Evolutionary conservation across 2,888 invertebrate species (phyloP), one percentile per base, ranked within the genome.

Genomic region (Agrochola circellaris): DNA sequence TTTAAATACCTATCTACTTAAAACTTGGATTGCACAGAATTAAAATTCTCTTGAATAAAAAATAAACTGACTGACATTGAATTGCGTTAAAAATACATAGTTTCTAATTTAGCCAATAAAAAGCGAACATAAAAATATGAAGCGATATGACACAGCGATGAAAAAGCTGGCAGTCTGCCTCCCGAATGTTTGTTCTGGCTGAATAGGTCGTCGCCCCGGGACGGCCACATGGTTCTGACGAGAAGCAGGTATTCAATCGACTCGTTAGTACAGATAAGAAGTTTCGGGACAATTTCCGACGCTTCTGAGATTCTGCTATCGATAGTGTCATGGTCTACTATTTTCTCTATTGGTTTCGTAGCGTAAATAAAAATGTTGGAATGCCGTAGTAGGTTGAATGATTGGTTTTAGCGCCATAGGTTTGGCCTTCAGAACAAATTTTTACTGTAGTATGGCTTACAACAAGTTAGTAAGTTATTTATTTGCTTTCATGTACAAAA

Each of bases 171-270:
- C 60, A 34, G 66, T 67, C 51, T 45, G 51, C 65, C 51, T 67
- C 77, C 45, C 78, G 79, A 75, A 89, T 92, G 91, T 93, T 93
- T 92, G 90, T 88, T 91, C 87, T 88, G 90, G 77, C 81, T 92
- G 91, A 91, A 89, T 91, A 87, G 91, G 92, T 92, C 92, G 89
- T 90, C 90, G 92, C 90, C 91, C 90, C 86, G 73, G 65, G 65
- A 66, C 88, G 86, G 69, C 79, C 87, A 81, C 83, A 82, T 87
- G 83, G 67, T 82, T 74, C n/a, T 85, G 84, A 84, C 78, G 75
- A 86, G 68, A 80, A 81, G 26, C 88, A 87, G 85, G 87, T 86
- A 85, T 73, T 79, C 73, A 85, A 81, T 79, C 77, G 82, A 87
- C 66, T 79, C 75, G 71, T 75, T 78, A 69, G 51, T 69, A 61